phyloP scores from a whole-genome alignment of 30 jellyfish, hydroid and myxozoan species.

The Aurelia aurita complex sp. Pacific region DNA sequence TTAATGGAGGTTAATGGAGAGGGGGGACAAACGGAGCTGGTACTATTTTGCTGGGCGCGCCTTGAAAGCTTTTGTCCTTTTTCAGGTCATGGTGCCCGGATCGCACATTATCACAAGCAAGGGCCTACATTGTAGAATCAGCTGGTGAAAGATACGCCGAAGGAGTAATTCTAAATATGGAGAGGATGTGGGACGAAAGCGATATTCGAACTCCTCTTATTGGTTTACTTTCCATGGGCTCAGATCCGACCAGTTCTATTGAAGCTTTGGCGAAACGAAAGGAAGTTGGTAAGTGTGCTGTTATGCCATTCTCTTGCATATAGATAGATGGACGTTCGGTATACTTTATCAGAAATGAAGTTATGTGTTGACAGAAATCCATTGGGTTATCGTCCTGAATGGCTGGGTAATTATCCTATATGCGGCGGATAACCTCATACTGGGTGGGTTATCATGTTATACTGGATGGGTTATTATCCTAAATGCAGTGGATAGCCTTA shows the following conservation, averaged over 20 bases:
- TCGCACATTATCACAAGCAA: conserved; percentile 93
- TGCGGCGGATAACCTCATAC: no score
- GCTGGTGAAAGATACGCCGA: conserved; percentile 89
- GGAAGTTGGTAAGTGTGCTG: conserved; percentile 49
- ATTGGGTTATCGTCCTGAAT: no score
- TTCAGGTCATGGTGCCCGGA: conserved; percentile 95
- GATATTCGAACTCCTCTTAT: conserved; percentile 78
- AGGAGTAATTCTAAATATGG: conserved; percentile 89
- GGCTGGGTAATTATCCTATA: no score
- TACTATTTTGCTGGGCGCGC: no score
- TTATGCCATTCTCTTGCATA: background rate
- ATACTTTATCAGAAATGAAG: no score
- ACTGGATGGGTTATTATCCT: no score
- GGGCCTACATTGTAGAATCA: conserved; percentile 85
- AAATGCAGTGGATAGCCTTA: no score
- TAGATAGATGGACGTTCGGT: no score
- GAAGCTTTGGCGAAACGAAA: conserved; percentile 90
- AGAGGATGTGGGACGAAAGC: conserved; percentile 96
- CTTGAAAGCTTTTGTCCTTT: background rate
- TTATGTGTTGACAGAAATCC: no score
- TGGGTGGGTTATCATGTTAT: no score
- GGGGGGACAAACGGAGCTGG: no score
- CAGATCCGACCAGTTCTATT: conserved; percentile 96
- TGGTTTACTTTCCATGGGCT: conserved; percentile 95
- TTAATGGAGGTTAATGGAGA: no score